A percentile compares a stretch with the other conserved stretches of the same genome.
phyloP scores from a whole-genome alignment of 2,888 invertebrate genomes.

The Plebejus argus region DNA sequence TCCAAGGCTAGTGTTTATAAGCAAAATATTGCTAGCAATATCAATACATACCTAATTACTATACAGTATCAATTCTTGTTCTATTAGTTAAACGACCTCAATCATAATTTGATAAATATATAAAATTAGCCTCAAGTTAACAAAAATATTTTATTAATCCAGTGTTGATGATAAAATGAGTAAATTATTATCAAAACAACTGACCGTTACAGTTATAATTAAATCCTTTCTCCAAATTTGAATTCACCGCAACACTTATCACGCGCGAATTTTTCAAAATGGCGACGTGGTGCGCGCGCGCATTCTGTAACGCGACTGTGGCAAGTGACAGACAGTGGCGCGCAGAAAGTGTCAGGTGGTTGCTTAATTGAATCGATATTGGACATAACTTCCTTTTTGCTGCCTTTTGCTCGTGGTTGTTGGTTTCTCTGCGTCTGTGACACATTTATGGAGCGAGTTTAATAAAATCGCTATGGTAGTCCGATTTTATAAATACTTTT shows the following conservation, averaged over 20 bases:
- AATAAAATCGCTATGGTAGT: not conserved
- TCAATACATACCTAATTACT: not conserved
- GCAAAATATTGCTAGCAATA: not conserved
- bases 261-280: conserved; percentile 18
- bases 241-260: not conserved
- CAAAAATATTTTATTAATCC: not conserved
- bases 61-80: not conserved
- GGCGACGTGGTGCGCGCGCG: conserved; percentile 23
- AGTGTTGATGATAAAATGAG: not conserved
- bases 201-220: not conserved
- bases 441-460: not conserved
- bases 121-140: not conserved
- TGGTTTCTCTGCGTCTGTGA: not conserved
- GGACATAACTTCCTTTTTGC: not conserved
- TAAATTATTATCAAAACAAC: not conserved
- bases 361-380: conserved; percentile 6
- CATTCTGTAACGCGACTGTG: conserved; percentile 3
- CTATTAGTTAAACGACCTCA: not conserved
- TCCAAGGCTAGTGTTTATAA: not conserved
- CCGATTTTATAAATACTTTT: too few species aligned
- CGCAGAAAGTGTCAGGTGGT: conserved; percentile 12
- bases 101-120: not conserved
- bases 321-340: not conserved
- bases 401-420: conserved; percentile 1
- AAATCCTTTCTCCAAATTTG: conserved; percentile 17